Evolutionary conservation across 92 coral and sea anemone species (phyloP).

Genomic region (Paragorgia papillata): DNA sequence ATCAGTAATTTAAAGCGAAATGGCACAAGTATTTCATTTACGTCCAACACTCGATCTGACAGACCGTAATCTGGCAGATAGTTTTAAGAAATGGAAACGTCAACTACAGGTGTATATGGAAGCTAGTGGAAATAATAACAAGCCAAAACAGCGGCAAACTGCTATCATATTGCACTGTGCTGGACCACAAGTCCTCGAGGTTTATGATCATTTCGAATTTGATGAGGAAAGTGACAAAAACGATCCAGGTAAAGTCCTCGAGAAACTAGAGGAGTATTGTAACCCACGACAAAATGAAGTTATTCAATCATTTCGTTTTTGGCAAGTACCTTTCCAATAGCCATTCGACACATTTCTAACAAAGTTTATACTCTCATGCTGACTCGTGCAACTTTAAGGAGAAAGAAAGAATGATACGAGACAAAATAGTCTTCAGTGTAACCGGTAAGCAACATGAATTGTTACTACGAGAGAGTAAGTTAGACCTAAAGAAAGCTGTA

Average conservation of each 20-base stretch:
- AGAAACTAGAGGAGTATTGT: constrained; percentile 55
- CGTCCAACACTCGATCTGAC: no score
- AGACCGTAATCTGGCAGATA: no score
- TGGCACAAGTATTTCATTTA: no score
- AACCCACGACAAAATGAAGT: constrained; percentile 58
- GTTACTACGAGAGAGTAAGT: constrained; percentile 24
- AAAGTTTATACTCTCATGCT: background rate
- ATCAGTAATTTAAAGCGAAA: no score
- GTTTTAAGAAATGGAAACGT: no score
- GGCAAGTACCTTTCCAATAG: no score
- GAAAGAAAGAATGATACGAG: constrained; percentile 62
- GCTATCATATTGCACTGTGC: constrained; percentile 50
- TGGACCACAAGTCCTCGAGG: no score
- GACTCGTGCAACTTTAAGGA: constrained; percentile 58
- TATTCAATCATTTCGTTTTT: no score
- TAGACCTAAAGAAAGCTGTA: constrained; percentile 42
- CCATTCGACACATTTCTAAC: constrained; percentile 58
- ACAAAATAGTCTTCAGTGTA: constrained; percentile 58
- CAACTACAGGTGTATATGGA: no score
- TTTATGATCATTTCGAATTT: no score
- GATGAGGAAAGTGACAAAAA: constrained; percentile 41
- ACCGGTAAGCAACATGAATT: constrained; percentile 57
- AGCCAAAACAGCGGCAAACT: no score
- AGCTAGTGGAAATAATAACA: no score
- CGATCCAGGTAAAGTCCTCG: constrained; percentile 47